Evolutionary conservation across 2,797 vertebrate species (phyloP).

Genomic region (Leuciscus waleckii): DNA sequence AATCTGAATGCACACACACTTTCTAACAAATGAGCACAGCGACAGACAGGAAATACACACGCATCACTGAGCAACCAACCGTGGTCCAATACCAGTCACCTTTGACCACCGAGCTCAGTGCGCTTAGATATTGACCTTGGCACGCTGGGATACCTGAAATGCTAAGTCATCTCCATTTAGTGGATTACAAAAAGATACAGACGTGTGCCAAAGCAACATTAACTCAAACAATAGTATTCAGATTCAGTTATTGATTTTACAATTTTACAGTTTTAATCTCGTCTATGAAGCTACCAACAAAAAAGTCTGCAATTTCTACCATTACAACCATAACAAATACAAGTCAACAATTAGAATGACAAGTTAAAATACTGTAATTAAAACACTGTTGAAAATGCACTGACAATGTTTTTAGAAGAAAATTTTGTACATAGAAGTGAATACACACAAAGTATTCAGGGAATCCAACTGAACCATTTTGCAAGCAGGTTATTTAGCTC

Average conservation of each 20-base stretch:
- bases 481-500: neutral
- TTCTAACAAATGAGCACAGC: slow-evolving; percentile 35
- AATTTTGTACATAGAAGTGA: neutral
- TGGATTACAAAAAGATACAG: slow-evolving; percentile 21
- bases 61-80: slow-evolving; percentile 41
- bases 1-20: slow-evolving; percentile 34
- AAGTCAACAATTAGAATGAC: neutral
- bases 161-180: slow-evolving; percentile 48
- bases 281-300: neutral
- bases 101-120: slow-evolving; percentile 24
- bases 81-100: neutral
- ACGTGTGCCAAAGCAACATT: slow-evolving; percentile 11
- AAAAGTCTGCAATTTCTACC: neutral
- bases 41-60: slow-evolving; percentile 34
- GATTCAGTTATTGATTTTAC: neutral
- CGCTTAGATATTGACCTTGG: slow-evolving; percentile 30
- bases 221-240: neutral
- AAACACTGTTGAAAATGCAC: neutral
- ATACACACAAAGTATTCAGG: neutral
- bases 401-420: neutral
- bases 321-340: neutral
- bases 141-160: slow-evolving; percentile 30
- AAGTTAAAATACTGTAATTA: neutral
- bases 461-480: neutral
- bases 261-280: neutral